These are phyloP conservation scores for Hestina assimilis DNA, from an alignment of 1,140 invertebrate genomes.

Conservation along the genomic window DNA sequence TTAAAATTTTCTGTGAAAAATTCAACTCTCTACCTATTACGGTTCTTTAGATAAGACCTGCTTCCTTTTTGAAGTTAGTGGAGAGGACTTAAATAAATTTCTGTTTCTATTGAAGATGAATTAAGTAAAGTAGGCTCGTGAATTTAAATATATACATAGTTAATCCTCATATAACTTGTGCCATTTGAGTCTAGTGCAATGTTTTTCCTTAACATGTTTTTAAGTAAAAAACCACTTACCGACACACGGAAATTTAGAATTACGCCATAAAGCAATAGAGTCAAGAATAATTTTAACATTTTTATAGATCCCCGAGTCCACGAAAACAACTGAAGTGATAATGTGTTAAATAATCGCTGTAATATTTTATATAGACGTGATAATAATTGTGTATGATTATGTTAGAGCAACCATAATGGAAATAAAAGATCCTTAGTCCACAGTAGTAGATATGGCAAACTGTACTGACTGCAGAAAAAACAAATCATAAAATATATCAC, in stretches of 20 bases:
- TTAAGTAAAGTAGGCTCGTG: no score
- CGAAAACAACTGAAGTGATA: constrained; percentile 16
- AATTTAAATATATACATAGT: no score
- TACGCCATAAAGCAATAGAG: background rate
- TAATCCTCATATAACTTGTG: no score
- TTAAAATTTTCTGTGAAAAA: no score
- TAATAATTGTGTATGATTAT: constrained; percentile 7
- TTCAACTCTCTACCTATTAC: no score
- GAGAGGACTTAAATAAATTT: no score
- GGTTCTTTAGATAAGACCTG: no score
- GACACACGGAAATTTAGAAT: background rate
- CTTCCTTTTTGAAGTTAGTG: no score
- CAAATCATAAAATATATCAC: background rate
- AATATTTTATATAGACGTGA: constrained; percentile 24
- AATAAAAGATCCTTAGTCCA: background rate
- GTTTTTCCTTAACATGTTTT: no score
- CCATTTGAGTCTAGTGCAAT: no score
- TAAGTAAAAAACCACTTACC: constrained; percentile 7
- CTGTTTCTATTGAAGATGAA: no score
- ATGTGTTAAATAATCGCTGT: constrained; percentile 34
- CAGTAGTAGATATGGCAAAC: background rate
- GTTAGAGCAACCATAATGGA: constrained; percentile 8
- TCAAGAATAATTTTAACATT: constrained; percentile 11
- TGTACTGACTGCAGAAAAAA: background rate
- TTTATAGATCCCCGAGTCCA: background rate